These are phyloP conservation scores for Caerostris extrusa DNA, from an alignment of 1,140 invertebrate species.

Conservation along the genomic window DNA sequence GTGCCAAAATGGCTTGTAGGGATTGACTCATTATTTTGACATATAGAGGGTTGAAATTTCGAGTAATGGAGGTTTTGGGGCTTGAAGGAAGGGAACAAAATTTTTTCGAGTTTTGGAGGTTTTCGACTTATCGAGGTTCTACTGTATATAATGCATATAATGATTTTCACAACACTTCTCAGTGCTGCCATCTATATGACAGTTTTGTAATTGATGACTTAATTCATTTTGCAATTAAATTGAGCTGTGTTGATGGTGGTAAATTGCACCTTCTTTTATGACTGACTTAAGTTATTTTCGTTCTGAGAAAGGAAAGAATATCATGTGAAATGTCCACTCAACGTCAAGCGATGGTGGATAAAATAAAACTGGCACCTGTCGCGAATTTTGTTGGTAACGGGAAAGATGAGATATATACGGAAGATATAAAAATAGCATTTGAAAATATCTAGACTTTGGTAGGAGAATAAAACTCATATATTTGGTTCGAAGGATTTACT, in stretches of 20 bases:
- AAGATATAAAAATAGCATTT: background rate
- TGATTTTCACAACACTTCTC: background rate
- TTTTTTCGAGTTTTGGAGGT: too few species aligned
- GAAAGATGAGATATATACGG: background rate
- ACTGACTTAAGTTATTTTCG: background rate
- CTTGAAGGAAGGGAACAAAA: too few species aligned
- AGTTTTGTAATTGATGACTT: background rate
- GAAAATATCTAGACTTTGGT: background rate
- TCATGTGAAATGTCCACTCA: conserved; percentile 30
- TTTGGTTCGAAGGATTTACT: background rate
- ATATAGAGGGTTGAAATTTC: too few species aligned
- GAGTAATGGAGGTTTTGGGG: too few species aligned
- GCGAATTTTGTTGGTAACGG: background rate
- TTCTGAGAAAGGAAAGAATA: conserved; percentile 7
- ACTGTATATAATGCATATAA: too few species aligned
- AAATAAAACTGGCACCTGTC: conserved; percentile 59
- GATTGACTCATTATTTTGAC: too few species aligned
- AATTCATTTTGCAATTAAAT: background rate
- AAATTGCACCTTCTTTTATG: background rate
- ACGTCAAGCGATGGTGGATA: background rate
- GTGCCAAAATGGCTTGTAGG: too few species aligned
- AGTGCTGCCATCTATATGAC: background rate
- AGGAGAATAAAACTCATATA: background rate
- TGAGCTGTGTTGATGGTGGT: background rate
- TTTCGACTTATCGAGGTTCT: too few species aligned